Base-by-base conservation (phyloP, 2,888 invertebrate genomes). In the Ctenicera cuprea region DNA sequence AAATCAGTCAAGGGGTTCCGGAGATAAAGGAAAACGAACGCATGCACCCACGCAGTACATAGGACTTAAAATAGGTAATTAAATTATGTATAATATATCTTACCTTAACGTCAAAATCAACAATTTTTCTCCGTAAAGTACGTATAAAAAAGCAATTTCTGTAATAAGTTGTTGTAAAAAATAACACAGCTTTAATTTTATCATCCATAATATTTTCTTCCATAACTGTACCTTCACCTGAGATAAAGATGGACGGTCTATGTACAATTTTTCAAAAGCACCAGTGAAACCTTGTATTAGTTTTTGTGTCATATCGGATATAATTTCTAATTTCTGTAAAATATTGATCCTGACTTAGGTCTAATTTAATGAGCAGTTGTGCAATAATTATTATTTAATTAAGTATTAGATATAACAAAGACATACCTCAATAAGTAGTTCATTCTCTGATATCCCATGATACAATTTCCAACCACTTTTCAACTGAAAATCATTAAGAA, bases 291-390 rank as follows among this genome's bases (percentile, higher is more conserved):
- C 88, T 77, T 88, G 88, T 16, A 89, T 89, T 83, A 90, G 80
- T 78, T 88, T 88, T 57, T 89, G 86, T 83, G 90, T 86, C 77
- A 89, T 89, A 74, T 88, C 88, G 83, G 89, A 88, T 80, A 91
- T 88, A 85, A 89, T 88, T 85, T 91, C 90, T 83, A 91, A 84
- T 83, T 90, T 89, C 91, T 91, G 83, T 59, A 89, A 88, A 76
- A 73, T 20, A 18, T 5, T n/a, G n/a, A 3, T 41, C 3, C 41
- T 41, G 41, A 4, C n/a, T 41, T 1, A 45, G 41, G 33, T 45
- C 37, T 41, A n/a, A 22, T 16, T 52, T 33, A 37, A 38, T 3
- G 14, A 14, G 12, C 14, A 14, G 4, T 54, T 22, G 18, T 12
- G n/a, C 48, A 11, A 48, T 8, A 16, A 9, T 18, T 0, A 50